Base-by-base conservation (phyloP, 1,140 invertebrate genomes). In the Bombyx mandarina region DNA sequence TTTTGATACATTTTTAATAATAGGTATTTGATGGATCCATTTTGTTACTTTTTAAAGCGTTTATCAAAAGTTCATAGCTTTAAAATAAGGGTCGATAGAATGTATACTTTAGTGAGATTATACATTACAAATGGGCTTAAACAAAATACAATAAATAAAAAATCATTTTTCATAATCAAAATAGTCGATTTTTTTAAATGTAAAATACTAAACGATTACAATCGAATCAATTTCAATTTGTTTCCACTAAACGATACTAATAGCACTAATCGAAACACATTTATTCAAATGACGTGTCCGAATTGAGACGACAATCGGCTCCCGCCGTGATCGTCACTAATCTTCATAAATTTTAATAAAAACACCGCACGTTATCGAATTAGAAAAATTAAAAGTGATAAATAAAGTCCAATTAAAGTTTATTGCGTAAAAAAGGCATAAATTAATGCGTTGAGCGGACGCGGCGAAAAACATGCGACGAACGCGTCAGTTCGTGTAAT, bases 401-500 rank as follows among this genome's bases (percentile, higher is more conserved):
- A 85, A 87, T 87, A 82, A 82, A 84, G 71, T 66, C 74, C 82
- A 82, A 87, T 87, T 84, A 87, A 85, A 70, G 60, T 66, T 87
- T 87, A 87, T 87, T 87, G 82, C 82, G 82, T 87, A 84, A 87
- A 87, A 87, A 84, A 87, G 74, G 84, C 79, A 87, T 87, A 87
- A 87, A 87, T 87, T 87, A 82, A 82, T 79, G 72, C 69, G 73
- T 68, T 56, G 68, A 71, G 71, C 63, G 62, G 65, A 65, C 69
- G 68, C 69, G 67, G 61, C 66, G 64, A 68, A 55, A 69, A 74
- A 68, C 45, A 58, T 57, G 48, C 52, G 58, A 55, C 54, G 65
- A 65, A 9, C 54, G 69, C 67, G 73, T 60, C 75, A 67, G 57
- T 54, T 75, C 66, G 61, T 69, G 69, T 71, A 71, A 73, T 69